Conservation (phyloP, 2,797 vertebrate genomes). For the Enteromius viviparus region DNA sequence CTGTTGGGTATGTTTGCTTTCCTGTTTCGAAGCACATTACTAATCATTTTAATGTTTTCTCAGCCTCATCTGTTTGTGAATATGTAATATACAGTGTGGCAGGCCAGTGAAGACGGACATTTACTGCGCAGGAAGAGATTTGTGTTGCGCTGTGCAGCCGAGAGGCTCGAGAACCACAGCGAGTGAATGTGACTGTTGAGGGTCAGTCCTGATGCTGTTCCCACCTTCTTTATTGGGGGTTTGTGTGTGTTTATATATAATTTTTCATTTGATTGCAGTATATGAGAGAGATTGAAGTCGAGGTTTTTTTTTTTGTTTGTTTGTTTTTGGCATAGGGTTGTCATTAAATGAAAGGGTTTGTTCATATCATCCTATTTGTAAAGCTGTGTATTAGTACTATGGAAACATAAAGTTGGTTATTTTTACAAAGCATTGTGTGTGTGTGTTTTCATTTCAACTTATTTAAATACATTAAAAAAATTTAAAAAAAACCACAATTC, state of each 20-base stretch:
- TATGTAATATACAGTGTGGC: constrained; percentile 76
- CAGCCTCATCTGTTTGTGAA: constrained; percentile 59
- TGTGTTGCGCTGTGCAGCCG: neutral
- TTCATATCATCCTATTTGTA: constrained; percentile 98
- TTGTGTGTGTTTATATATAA: constrained; percentile 51
- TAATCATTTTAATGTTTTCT: constrained; percentile 70
- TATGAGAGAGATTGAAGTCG: constrained; percentile 1
- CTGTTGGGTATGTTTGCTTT: constrained; percentile 83
- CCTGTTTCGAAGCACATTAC: constrained; percentile 79
- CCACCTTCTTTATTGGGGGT: constrained; percentile 59
- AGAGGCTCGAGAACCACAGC: constrained; percentile 74
- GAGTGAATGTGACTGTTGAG: constrained; percentile 77
- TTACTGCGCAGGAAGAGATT: constrained; percentile 68
- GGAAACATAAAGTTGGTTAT: constrained; percentile 99
- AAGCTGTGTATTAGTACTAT: constrained; percentile 94
- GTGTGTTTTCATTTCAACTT: constrained; percentile 81
- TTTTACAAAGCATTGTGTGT: constrained; percentile 90
- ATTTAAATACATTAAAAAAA: neutral
- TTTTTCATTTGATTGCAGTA: constrained; percentile 43
- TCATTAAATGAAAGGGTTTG: constrained; percentile 81
- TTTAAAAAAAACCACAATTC: too few species aligned
- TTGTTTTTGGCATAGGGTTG: constrained; percentile 68
- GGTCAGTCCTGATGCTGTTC: constrained; percentile 61
- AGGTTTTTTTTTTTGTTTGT: constrained; percentile 50
- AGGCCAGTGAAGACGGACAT: constrained; percentile 30